Percentiles rank a stretch among this genome's conserved stretches.
Conservation (phyloP, 2,113 vertebrate genomes). For the Picathartes gymnocephalus region DNA sequence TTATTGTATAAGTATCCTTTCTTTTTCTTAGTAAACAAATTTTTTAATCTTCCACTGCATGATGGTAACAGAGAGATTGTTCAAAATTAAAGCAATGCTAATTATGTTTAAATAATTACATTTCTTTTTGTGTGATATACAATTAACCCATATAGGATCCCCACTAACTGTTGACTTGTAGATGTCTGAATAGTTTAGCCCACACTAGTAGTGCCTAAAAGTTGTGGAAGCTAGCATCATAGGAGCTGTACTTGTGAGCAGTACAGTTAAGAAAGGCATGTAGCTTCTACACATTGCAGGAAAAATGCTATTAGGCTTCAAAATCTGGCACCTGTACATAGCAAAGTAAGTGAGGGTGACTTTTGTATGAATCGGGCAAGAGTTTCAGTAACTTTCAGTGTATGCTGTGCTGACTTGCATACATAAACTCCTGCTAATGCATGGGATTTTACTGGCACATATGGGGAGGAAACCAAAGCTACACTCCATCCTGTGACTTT, state of each 20-base stretch:
- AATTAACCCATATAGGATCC: not conserved
- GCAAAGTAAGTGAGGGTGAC: not conserved
- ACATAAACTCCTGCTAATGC: not conserved
- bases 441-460: not conserved
- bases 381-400: not conserved
- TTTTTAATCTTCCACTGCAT: not conserved
- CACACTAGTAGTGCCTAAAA: not conserved
- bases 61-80: not conserved
- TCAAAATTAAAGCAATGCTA: not conserved
- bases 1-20: not conserved
- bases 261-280: not conserved
- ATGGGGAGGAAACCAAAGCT: not conserved
- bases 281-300: not conserved
- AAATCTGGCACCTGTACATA: not conserved
- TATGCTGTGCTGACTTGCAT: not conserved
- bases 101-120: not conserved
- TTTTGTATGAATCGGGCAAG: not conserved
- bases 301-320: not conserved
- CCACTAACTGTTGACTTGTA: not conserved
- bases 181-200: not conserved
- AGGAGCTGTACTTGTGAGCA: not conserved
- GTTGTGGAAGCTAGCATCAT: not conserved
- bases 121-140: not conserved
- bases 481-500: not conserved
- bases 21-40: not conserved